phyloP scores from a whole-genome alignment of 1,140 invertebrate genomes.

The Geopemphigus sp. region DNA sequence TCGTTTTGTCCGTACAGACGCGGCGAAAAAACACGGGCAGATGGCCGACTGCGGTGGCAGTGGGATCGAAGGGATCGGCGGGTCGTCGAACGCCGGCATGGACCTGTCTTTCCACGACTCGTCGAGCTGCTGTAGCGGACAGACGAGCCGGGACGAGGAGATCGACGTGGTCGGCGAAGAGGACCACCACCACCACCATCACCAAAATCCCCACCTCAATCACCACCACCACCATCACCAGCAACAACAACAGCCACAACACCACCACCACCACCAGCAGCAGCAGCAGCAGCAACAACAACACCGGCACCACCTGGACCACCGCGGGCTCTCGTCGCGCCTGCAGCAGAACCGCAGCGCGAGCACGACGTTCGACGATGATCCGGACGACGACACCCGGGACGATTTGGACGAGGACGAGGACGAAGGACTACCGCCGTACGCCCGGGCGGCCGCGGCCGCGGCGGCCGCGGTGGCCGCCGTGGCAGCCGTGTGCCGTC shows the following conservation, averaged over 20 bases:
- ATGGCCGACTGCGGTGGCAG: slow-evolving; percentile 68
- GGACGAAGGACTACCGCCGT: slow-evolving; percentile 38
- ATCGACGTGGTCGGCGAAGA: slow-evolving; percentile 69
- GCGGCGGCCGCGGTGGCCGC: slow-evolving; percentile 60
- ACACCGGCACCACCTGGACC: neutral
- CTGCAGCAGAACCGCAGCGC: neutral
- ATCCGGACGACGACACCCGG: slow-evolving; percentile 48
- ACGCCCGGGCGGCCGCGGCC: slow-evolving; percentile 55
- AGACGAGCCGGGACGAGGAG: slow-evolving; percentile 63
- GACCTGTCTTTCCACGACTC: slow-evolving; percentile 51
- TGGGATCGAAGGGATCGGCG: slow-evolving; percentile 56
- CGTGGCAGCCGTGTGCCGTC: slow-evolving; percentile 62
- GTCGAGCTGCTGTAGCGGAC: slow-evolving; percentile 53
- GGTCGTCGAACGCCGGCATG: slow-evolving; percentile 54
- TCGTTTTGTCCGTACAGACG: slow-evolving; percentile 8
- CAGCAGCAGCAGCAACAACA: neutral
- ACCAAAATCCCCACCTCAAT: slow-evolving; percentile 56
- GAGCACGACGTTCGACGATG: slow-evolving; percentile 41
- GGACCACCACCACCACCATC: slow-evolving; percentile 57
- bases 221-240: neutral
- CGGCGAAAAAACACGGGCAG: slow-evolving; percentile 60
- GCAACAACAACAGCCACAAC: neutral
- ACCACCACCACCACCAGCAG: neutral
- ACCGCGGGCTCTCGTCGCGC: no score
- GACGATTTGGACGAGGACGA: slow-evolving; percentile 51